Conservation (phyloP, 2,888 invertebrate genomes). For the Balanococcus diminutus region DNA sequence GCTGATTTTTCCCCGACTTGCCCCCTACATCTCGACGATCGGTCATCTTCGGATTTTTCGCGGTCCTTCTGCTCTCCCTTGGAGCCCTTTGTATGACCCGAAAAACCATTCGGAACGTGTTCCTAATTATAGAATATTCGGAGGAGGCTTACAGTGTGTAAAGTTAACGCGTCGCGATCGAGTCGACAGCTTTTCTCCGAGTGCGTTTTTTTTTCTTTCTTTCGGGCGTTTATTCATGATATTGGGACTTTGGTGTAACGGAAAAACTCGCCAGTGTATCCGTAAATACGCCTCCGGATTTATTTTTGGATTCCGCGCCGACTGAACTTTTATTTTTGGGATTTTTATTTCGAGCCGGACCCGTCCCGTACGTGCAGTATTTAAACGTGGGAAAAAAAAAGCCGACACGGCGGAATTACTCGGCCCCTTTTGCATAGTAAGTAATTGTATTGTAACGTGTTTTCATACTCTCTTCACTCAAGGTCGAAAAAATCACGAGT, state of each 20-base stretch:
- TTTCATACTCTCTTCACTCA: background rate
- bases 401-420: constrained; percentile 13
- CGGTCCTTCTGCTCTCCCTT: constrained; percentile 36
- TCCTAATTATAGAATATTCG: constrained; percentile 52
- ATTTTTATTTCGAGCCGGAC: constrained; percentile 50
- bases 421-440: constrained; percentile 45
- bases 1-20: constrained; percentile 22
- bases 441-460: constrained; percentile 33
- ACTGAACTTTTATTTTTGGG: constrained; percentile 51
- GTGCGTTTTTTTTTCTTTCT: background rate
- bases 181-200: constrained; percentile 33
- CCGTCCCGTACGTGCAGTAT: background rate
- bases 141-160: constrained; percentile 45
- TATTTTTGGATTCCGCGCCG: constrained; percentile 51
- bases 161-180: constrained; percentile 51
- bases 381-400: constrained; percentile 44
- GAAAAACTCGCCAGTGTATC: constrained; percentile 14
- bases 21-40: background rate
- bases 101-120: constrained; percentile 48
- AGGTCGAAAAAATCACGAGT: background rate
- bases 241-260: background rate
- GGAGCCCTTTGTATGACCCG: constrained; percentile 13
- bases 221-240: background rate
- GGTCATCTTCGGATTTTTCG: constrained; percentile 53
- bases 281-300: constrained; percentile 51